phyloP scores from a whole-genome alignment of 2,113 vertebrate species.

The Xyliphius kryptos region DNA sequence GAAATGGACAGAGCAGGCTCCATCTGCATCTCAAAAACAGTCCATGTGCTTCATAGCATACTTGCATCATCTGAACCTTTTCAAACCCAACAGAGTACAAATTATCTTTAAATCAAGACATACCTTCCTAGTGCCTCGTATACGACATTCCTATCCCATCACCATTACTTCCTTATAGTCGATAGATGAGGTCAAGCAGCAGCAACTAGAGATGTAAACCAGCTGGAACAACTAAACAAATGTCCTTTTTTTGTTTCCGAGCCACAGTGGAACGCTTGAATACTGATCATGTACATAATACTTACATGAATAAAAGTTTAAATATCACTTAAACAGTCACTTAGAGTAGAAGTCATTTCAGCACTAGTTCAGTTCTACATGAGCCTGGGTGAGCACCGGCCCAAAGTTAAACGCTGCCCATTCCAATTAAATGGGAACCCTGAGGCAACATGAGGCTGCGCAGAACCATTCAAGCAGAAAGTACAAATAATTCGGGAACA shows the following conservation, averaged over 20 bases:
- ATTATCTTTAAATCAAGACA: too few species aligned
- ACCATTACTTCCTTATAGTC: background rate
- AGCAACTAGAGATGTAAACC: conserved; percentile 12
- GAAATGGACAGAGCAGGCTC: background rate
- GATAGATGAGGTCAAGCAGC: conserved; percentile 10
- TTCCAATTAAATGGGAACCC: conserved; percentile 27
- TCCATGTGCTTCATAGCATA: background rate
- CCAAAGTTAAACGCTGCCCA: conserved; percentile 4
- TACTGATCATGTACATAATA: conserved; percentile 76
- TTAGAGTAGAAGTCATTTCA: too few species aligned
- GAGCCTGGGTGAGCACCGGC: background rate
- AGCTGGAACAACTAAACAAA: conserved; percentile 38
- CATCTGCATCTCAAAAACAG: background rate
- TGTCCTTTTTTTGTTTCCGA: conserved; percentile 39
- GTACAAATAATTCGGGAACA: conserved; percentile 7
- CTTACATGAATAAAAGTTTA: conserved; percentile 60
- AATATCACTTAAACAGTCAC: conserved; percentile 51
- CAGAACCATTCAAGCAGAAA: conserved; percentile 39
- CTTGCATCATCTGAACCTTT: background rate
- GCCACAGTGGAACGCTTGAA: conserved; percentile 63
- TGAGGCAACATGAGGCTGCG: conserved; percentile 29
- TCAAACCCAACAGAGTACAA: conserved; percentile 3
- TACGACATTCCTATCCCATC: conserved; percentile 11
- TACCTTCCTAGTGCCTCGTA: background rate
- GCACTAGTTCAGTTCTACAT: background rate